Evolutionary conservation across 2,797 vertebrate genomes (phyloP).

Genomic region (Gallinago solitaria): DNA sequence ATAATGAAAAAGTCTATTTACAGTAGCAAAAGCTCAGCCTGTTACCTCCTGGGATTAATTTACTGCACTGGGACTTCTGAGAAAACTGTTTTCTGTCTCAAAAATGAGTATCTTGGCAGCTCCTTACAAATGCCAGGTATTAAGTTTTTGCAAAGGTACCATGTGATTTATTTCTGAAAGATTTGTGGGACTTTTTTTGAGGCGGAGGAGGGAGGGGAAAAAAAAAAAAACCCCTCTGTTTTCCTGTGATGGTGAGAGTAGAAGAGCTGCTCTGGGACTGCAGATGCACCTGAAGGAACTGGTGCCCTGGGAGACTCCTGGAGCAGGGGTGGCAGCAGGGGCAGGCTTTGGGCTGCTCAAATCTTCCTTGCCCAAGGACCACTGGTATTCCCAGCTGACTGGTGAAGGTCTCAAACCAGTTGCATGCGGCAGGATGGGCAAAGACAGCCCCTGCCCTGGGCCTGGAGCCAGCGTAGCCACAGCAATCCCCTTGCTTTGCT

Average conservation of each 20-base stretch:
- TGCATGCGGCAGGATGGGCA: not conserved
- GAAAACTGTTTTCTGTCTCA: slow-evolving; percentile 25
- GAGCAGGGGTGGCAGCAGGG: not conserved
- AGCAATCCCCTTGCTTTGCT: not conserved
- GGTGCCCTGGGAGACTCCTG: rapidly evolving
- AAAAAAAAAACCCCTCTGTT: not conserved
- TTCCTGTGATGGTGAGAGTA: not conserved
- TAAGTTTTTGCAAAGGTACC: not conserved
- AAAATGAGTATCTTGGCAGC: not conserved
- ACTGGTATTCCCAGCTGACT: no score
- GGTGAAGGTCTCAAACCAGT: not conserved
- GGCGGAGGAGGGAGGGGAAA: not conserved
- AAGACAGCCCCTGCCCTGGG: not conserved
- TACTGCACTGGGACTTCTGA: slow-evolving; percentile 31
- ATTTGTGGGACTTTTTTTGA: not conserved
- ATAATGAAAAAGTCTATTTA: slow-evolving; percentile 71
- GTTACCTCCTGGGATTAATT: slow-evolving; percentile 66
- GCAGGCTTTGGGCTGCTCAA: not conserved
- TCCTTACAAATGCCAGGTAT: not conserved
- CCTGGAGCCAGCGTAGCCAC: not conserved
- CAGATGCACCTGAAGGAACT: not conserved
- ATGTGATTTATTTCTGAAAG: not conserved
- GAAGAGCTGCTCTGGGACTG: not conserved
- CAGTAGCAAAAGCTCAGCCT: slow-evolving; percentile 53
- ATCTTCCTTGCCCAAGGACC: not conserved